These are phyloP conservation scores for Acipenser ruthenus DNA, from an alignment of 2,797 vertebrate genomes.

Conservation along the genomic window DNA sequence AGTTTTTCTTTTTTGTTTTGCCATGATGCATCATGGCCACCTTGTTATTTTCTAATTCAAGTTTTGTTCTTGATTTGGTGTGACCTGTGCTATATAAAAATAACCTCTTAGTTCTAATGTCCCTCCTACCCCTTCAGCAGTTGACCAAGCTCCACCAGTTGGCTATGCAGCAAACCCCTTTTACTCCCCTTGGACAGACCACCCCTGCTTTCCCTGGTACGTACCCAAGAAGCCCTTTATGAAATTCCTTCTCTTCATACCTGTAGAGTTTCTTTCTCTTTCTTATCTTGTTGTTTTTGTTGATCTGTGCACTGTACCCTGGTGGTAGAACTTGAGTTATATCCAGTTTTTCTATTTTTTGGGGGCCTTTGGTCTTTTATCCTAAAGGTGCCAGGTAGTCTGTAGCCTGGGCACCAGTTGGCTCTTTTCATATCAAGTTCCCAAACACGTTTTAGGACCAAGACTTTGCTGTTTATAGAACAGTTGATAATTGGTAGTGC, in stretches of 20 bases:
- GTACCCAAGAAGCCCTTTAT: constrained; percentile 84
- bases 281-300: constrained; percentile 38
- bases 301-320: constrained; percentile 50
- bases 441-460: neutral
- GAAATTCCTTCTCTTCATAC: constrained; percentile 82
- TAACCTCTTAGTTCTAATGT: constrained; percentile 99
- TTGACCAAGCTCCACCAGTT: constrained; percentile 99
- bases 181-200: constrained; percentile 98
- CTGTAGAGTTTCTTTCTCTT: constrained; percentile 70
- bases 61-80: constrained; percentile 74
- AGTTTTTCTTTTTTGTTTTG: constrained; percentile 39
- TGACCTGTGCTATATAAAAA: constrained; percentile 84
- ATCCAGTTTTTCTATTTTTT: constrained; percentile 23
- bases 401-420: constrained; percentile 2
- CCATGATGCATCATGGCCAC: constrained; percentile 72
- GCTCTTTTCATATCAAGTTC: neutral
- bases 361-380: neutral
- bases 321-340: constrained; percentile 32
- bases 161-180: constrained; percentile 98
- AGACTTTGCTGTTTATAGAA: too few relatives aligned
- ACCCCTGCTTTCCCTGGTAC: constrained; percentile 98
- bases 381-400: constrained; percentile 4
- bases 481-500: too few relatives aligned
- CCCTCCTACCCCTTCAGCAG: constrained; percentile 97
- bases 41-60: constrained; percentile 61